These are phyloP conservation scores for Pterostichus niger DNA, from an alignment of 2,888 invertebrate species.

Conservation along the genomic window DNA sequence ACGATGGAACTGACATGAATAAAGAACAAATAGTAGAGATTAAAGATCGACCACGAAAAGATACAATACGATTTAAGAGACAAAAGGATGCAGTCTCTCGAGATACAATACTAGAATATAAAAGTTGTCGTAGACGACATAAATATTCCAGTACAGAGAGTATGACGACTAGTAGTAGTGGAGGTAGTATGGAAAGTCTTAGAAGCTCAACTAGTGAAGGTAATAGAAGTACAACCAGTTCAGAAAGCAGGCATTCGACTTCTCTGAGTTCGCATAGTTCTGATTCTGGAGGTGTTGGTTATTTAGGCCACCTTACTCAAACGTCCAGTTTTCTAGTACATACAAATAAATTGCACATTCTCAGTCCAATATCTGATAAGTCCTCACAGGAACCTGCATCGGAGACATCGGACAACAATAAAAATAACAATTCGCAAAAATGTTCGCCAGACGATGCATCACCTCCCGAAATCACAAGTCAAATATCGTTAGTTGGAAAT, in stretches of 20 bases:
- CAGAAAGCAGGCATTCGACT: conserved; percentile 90
- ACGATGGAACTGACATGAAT: conserved; percentile 79
- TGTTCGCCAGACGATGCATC: conserved; percentile 84
- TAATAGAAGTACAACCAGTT: conserved; percentile 91
- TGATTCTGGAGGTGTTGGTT: conserved; percentile 84
- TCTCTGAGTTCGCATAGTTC: conserved; percentile 93
- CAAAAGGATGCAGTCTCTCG: conserved; percentile 72
- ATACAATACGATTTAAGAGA: conserved; percentile 73
- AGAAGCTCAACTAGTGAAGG: conserved; percentile 93
- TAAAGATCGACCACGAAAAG: conserved; percentile 84
- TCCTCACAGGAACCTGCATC: conserved; percentile 92
- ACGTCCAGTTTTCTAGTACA: conserved; percentile 85
- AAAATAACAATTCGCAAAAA: conserved; percentile 88
- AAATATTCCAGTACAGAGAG: conserved; percentile 91
- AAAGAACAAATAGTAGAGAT: conserved; percentile 82
- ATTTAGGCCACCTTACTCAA: conserved; percentile 79
- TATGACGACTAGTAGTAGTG: conserved; percentile 92
- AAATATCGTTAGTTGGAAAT: conserved; percentile 72
- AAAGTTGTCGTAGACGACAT: conserved; percentile 82
- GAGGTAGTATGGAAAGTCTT: conserved; percentile 92
- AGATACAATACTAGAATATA: conserved; percentile 78
- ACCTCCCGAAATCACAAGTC: conserved; percentile 77
- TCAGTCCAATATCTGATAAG: conserved; percentile 94
- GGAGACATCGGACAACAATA: conserved; percentile 90
- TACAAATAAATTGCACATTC: conserved; percentile 88